Evolutionary conservation across 2,888 invertebrate species (phyloP).

Genomic region (Oasisia sp.): DNA sequence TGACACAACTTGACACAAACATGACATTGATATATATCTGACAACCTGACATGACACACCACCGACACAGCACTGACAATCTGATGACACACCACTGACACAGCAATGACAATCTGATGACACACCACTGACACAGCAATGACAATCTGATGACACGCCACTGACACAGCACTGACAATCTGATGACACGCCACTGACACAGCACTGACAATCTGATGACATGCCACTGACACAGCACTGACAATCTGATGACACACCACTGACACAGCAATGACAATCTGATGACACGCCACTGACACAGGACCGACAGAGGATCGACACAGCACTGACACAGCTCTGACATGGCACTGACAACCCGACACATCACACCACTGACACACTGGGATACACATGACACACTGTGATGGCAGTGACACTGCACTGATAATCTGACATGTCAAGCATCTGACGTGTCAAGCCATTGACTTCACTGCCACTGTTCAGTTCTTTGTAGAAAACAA

Average conservation of each 20-base stretch:
- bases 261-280: background rate
- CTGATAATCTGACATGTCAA: too few relatives aligned
- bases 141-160: background rate
- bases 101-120: too few relatives aligned
- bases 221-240: background rate
- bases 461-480: too few relatives aligned
- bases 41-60: background rate
- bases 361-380: too few relatives aligned
- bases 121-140: background rate
- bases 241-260: background rate
- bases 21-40: background rate
- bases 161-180: background rate
- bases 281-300: background rate
- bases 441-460: too few relatives aligned
- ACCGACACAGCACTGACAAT: background rate
- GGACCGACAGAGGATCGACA: background rate
- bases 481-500: background rate
- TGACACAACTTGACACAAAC: background rate
- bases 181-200: too few relatives aligned
- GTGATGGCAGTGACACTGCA: too few relatives aligned
- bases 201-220: background rate
- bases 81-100: too few relatives aligned
- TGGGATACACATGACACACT: too few relatives aligned
- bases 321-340: too few relatives aligned
- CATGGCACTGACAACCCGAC: too few relatives aligned